These are phyloP conservation scores for Dryococelus australis DNA, from an alignment of 2,888 invertebrate genomes.

Conservation along the genomic window DNA sequence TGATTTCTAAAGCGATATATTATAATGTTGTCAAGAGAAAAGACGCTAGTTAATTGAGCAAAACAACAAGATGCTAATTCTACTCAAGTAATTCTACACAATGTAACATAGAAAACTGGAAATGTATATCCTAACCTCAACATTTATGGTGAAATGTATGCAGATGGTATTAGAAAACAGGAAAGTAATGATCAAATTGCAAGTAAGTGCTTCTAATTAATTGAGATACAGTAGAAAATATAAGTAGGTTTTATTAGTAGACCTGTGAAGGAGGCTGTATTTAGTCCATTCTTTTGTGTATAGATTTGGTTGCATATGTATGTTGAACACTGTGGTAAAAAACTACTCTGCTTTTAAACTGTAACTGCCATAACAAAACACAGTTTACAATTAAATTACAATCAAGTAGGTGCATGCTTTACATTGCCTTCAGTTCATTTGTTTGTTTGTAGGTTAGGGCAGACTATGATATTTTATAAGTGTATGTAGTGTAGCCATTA, in stretches of 20 bases:
- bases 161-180: not conserved
- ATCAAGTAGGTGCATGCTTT: no score
- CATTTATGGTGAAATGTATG: not conserved
- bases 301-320: not conserved
- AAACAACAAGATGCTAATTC: not conserved
- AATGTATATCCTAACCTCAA: not conserved
- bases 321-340: not conserved
- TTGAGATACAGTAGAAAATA: not conserved
- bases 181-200: not conserved
- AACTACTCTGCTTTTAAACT: no score
- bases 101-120: not conserved
- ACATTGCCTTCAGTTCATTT: not conserved
- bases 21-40: not conserved
- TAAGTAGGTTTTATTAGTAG: not conserved
- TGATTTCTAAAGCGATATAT: not conserved
- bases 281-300: not conserved
- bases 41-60: not conserved
- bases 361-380: no score
- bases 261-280: not conserved
- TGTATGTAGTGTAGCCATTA: not conserved
- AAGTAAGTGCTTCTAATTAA: not conserved
- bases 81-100: not conserved
- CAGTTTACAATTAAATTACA: no score
- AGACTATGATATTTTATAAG: not conserved
- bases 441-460: not conserved